Percentiles rank a stretch among this genome's conserved stretches.
These are phyloP conservation scores for Esox masquinongy DNA, from an alignment of 2,797 vertebrate species.

Conservation along the genomic window DNA sequence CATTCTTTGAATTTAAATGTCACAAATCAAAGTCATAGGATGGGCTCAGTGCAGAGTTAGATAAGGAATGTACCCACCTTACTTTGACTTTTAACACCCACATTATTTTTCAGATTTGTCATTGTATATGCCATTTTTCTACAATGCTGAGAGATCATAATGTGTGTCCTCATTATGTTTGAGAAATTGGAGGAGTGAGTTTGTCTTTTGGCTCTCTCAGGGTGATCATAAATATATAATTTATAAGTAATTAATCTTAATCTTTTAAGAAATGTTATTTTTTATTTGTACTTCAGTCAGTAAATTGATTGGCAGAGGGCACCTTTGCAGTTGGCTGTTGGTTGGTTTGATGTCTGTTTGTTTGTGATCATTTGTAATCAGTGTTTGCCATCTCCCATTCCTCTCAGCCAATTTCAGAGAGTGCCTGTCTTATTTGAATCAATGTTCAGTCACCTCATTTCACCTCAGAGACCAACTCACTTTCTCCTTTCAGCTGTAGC, in stretches of 20 bases:
- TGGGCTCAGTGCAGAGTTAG: background rate
- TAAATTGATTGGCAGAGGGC: slow-evolving; percentile 3
- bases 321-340: slow-evolving; percentile 37
- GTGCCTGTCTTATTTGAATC: slow-evolving; percentile 60
- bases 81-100: slow-evolving; percentile 6
- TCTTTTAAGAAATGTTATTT: background rate
- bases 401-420: slow-evolving; percentile 40
- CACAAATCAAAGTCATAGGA: background rate
- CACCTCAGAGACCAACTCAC: slow-evolving; percentile 72
- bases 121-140: background rate
- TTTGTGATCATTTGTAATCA: slow-evolving; percentile 20
- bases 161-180: slow-evolving; percentile 3
- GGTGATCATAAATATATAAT: no score
- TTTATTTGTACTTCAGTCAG: background rate
- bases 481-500: slow-evolving; percentile 62
- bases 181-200: slow-evolving; percentile 6
- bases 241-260: no score
- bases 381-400: slow-evolving; percentile 34
- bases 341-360: slow-evolving; percentile 38
- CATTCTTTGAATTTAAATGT: slow-evolving; percentile 5
- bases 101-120: slow-evolving; percentile 2
- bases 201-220: slow-evolving; percentile 12
- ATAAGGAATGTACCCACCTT: background rate
- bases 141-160: slow-evolving; percentile 13
- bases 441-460: slow-evolving; percentile 56